Conservation (phyloP, 2,113 vertebrate species). For the Channa argus region DNA sequence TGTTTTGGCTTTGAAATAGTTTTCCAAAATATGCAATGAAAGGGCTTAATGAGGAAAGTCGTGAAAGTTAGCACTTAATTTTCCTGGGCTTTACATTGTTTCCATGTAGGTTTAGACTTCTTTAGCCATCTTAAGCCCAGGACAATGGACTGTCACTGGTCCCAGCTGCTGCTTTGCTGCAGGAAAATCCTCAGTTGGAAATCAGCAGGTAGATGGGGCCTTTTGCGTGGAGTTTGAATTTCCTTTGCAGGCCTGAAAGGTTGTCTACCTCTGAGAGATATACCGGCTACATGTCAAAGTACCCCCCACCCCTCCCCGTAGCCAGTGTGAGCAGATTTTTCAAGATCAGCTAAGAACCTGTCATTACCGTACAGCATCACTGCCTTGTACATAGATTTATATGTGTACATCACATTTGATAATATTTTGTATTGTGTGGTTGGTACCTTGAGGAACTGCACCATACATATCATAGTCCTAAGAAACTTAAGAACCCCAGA, state of each 20-base stretch:
- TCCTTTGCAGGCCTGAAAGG: neutral
- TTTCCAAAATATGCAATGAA: no score
- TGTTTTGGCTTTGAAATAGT: neutral
- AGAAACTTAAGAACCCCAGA: neutral
- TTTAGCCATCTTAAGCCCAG: neutral
- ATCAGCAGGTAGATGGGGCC: neutral
- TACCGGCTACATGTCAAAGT: neutral
- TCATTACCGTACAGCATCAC: neutral
- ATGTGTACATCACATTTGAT: neutral
- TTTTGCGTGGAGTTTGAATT: neutral
- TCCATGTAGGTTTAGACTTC: neutral
- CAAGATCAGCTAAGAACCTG: neutral
- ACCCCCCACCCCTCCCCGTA: no score
- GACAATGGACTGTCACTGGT: neutral
- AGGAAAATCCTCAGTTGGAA: neutral
- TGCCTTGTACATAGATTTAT: slow-evolving; percentile 3
- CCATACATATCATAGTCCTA: neutral
- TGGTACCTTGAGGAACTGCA: neutral
- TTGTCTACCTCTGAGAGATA: neutral
- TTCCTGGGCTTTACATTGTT: neutral
- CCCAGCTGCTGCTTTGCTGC: neutral
- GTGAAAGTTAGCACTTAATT: neutral
- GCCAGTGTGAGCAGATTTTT: no score
- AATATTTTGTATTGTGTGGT: neutral
- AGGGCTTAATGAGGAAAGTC: no score